These are phyloP conservation scores for Aspidoscelis tigris DNA, from an alignment of 2,113 vertebrate species.

Conservation along the genomic window DNA sequence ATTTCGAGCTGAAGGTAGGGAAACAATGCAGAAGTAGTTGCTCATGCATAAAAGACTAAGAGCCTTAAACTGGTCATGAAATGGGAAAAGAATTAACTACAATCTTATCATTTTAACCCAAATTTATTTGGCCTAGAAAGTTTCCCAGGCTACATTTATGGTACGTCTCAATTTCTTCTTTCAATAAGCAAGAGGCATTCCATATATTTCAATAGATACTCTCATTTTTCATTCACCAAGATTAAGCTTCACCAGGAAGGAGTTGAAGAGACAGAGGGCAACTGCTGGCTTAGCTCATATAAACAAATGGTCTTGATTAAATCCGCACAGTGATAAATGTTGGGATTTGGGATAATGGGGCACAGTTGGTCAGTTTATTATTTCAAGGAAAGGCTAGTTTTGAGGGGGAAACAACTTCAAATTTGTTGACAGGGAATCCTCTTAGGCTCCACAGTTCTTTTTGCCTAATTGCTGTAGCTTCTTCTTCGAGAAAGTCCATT, in stretches of 20 bases:
- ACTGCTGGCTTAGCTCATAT: conserved; percentile 37
- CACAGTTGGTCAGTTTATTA: conserved; percentile 25
- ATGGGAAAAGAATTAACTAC: neutral
- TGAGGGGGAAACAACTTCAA: neutral
- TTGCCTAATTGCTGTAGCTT: neutral
- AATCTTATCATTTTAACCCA: neutral
- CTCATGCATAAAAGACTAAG: neutral
- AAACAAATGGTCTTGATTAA: conserved; percentile 29
- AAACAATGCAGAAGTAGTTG: neutral
- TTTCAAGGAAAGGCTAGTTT: conserved; percentile 38
- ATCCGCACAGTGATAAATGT: conserved; percentile 7
- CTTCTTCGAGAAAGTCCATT: neutral
- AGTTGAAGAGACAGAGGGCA: conserved; percentile 14
- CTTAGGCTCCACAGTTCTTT: neutral
- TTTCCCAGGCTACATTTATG: neutral
- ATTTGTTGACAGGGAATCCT: conserved; percentile 17
- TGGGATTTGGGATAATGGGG: conserved; percentile 36
- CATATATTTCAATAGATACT: neutral
- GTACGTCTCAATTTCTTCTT: conserved; percentile 20
- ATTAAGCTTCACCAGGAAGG: conserved; percentile 31
- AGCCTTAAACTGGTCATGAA: neutral
- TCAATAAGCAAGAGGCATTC: conserved; percentile 12
- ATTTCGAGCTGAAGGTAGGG: neutral
- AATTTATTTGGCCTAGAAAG: conserved; percentile 3
- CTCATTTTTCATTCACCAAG: neutral